Conservation (phyloP, 2,888 invertebrate species). For the Villa cingulata region DNA sequence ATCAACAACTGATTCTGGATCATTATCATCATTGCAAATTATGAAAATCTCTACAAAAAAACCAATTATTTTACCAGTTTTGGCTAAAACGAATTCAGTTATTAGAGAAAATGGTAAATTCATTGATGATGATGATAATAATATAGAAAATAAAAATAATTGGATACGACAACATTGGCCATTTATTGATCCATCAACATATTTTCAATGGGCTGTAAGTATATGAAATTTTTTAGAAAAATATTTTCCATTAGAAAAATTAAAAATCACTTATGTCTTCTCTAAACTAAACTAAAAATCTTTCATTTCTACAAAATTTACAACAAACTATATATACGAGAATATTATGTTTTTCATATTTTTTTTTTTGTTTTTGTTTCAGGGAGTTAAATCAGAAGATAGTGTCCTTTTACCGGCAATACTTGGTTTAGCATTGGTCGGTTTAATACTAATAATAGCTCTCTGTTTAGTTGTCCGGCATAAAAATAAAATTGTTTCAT, state of each 20-base stretch:
- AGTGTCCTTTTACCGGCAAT: slow-evolving; percentile 43
- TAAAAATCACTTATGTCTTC: no score
- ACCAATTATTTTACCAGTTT: slow-evolving; percentile 38
- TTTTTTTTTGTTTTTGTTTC: slow-evolving; percentile 10
- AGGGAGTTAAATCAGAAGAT: slow-evolving; percentile 47
- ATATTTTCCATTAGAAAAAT: no score
- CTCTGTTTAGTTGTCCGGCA: slow-evolving; percentile 42
- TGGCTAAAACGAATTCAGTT: slow-evolving; percentile 26
- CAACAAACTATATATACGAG: no score
- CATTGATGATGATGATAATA: slow-evolving; percentile 4
- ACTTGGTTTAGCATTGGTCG: slow-evolving; percentile 38
- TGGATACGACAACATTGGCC: slow-evolving; percentile 53
- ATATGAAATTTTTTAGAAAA: not conserved
- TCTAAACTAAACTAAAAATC: no score
- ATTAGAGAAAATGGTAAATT: slow-evolving; percentile 13
- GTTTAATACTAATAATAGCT: slow-evolving; percentile 39
- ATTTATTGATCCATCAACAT: slow-evolving; percentile 49
- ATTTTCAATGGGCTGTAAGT: slow-evolving; percentile 54
- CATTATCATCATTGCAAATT: slow-evolving; percentile 20
- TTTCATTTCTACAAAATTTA: no score
- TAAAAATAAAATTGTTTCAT: slow-evolving; percentile 30
- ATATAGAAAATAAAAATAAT: slow-evolving; percentile 26
- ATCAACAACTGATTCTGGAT: slow-evolving; percentile 23
- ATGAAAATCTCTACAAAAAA: slow-evolving; percentile 40
- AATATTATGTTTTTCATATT: not conserved